These are phyloP conservation scores for Camponotus pennsylvanicus DNA, from an alignment of 1,140 invertebrate species.

Conservation along the genomic window DNA sequence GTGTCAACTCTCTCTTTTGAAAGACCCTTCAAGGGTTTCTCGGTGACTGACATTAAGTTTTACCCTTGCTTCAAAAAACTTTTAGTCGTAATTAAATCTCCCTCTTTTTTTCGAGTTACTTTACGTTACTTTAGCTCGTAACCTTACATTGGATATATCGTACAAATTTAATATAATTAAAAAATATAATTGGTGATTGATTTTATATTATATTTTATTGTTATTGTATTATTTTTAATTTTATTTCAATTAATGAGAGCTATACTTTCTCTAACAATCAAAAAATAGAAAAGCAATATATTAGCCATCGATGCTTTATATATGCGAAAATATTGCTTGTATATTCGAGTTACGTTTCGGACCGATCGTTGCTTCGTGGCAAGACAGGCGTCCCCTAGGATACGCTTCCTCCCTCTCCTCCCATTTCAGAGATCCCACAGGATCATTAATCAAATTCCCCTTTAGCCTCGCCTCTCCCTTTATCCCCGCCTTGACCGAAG, in stretches of 20 bases:
- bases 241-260: neutral
- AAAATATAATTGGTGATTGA: neutral
- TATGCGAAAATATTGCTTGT: constrained; percentile 63
- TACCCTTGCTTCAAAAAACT: constrained; percentile 43
- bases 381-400: constrained; percentile 80
- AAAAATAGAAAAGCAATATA: neutral
- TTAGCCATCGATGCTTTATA: constrained; percentile 31
- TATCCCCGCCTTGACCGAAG: constrained; percentile 76
- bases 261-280: neutral
- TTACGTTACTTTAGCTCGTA: constrained; percentile 1
- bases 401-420: constrained; percentile 75
- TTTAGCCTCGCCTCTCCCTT: constrained; percentile 77
- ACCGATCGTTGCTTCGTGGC: constrained; percentile 69
- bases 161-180: neutral
- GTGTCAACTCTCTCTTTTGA: constrained; percentile 26
- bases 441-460: constrained; percentile 86
- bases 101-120: neutral
- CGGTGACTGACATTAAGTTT: constrained; percentile 45
- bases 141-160: neutral
- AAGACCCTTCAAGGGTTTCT: constrained; percentile 17
- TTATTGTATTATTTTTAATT: neutral
- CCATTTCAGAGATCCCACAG: constrained; percentile 78
- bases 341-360: constrained; percentile 63
- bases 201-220: constrained; percentile 5
- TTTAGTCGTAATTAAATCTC: constrained; percentile 46